phyloP scores from a whole-genome alignment of 2,888 invertebrate species.

The Mylabris sibirica region DNA sequence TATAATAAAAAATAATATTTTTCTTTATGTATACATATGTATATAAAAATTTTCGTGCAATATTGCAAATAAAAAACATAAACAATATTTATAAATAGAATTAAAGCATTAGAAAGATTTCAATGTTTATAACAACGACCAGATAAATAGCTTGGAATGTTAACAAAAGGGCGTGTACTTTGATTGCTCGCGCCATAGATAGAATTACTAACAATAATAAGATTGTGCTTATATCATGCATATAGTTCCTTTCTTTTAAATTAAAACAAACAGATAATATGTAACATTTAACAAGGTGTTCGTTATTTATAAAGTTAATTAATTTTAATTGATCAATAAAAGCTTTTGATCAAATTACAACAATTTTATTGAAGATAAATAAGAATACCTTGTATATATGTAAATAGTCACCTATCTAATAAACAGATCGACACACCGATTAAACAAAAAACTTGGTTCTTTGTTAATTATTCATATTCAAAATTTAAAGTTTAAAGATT shows the following conservation, averaged over 20 bases:
- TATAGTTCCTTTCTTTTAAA: neutral
- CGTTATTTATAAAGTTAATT: neutral
- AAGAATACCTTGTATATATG: neutral
- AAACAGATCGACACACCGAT: neutral
- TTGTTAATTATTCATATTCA: neutral
- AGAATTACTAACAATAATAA: neutral
- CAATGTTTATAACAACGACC: conserved; percentile 3
- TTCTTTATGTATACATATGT: neutral
- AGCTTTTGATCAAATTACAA: neutral
- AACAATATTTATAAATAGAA: neutral
- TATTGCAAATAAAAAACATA: neutral
- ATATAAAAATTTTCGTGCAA: conserved; percentile 3
- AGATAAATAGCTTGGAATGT: conserved; percentile 10
- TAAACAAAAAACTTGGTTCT: neutral
- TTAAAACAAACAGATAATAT: neutral
- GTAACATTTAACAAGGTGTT: conserved; percentile 1
- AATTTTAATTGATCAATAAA: neutral
- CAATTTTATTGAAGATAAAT: neutral
- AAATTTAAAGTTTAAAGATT: conserved; percentile 52
- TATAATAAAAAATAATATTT: conserved; percentile 4
- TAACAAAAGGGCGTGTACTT: neutral
- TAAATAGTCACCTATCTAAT: neutral
- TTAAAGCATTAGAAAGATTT: conserved; percentile 13
- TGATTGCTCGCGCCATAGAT: conserved; percentile 4
- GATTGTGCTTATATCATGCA: conserved; percentile 3